Evolutionary conservation across 2,888 invertebrate species (phyloP).

Genomic region (Cylloceria caligata): DNA sequence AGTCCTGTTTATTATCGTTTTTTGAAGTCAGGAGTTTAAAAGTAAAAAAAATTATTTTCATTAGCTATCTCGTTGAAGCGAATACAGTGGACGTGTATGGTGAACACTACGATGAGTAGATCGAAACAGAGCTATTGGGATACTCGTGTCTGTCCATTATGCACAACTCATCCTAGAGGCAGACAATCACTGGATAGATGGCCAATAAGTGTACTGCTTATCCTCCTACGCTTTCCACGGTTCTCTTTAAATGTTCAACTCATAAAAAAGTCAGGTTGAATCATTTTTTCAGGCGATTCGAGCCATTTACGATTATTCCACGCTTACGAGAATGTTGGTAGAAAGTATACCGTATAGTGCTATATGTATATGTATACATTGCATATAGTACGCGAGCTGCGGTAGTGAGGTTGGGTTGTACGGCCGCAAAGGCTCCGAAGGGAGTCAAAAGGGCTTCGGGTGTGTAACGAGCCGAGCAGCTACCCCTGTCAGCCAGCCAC

Average conservation of each 20-base stretch:
- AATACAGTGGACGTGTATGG: background rate
- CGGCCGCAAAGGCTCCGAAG: slow-evolving; percentile 38
- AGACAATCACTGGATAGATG: background rate
- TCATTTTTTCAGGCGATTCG: slow-evolving; percentile 20
- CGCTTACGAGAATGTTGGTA: slow-evolving; percentile 11
- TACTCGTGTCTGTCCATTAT: background rate
- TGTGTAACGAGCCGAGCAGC: slow-evolving; percentile 43
- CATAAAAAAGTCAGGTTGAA: slow-evolving; percentile 27
- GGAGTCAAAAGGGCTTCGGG: slow-evolving; percentile 42
- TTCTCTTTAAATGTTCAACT: slow-evolving; percentile 28
- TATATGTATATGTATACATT: no score
- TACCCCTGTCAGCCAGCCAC: slow-evolving; percentile 34
- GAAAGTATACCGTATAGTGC: background rate
- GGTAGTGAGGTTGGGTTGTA: slow-evolving; percentile 20
- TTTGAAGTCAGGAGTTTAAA: no score
- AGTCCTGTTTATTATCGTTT: no score
- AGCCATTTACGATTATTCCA: slow-evolving; percentile 37
- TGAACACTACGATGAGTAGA: background rate
- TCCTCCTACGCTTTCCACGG: background rate
- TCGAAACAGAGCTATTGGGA: background rate
- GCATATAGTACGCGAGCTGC: background rate
- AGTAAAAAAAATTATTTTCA: no score
- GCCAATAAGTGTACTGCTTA: background rate
- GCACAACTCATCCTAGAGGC: background rate
- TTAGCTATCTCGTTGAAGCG: background rate